Conservation (phyloP, 2,113 vertebrate species). For the Microcebus tavaratra region DNA sequence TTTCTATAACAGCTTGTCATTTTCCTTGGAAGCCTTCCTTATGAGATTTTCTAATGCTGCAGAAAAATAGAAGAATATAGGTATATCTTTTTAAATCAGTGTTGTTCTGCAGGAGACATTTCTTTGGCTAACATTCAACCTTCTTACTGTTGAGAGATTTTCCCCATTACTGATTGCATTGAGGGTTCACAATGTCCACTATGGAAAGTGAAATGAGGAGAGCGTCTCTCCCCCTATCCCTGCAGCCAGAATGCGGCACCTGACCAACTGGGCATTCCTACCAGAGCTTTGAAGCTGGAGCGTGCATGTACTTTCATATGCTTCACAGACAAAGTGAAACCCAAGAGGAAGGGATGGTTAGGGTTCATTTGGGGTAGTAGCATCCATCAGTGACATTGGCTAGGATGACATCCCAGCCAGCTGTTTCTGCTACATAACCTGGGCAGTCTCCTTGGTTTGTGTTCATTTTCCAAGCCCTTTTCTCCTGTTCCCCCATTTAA, state of each 20-base stretch:
- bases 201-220: not conserved
- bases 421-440: not conserved
- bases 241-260: not conserved
- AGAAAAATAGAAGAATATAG: conserved; percentile 1
- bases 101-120: not conserved
- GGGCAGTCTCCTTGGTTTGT: not conserved
- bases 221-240: rapidly evolving
- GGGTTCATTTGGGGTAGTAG: not conserved
- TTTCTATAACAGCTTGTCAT: conserved; percentile 6
- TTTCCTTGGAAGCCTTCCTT: conserved; percentile 38
- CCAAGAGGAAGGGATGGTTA: not conserved
- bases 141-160: not conserved
- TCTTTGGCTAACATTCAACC: not conserved
- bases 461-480: not conserved
- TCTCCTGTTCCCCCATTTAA: not conserved
- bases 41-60: not conserved
- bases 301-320: not conserved
- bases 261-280: not conserved
- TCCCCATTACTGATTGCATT: not conserved
- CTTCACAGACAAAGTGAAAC: too few relatives aligned
- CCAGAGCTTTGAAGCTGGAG: not conserved
- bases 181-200: not conserved
- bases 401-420: rapidly evolving
- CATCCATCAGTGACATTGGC: not conserved
- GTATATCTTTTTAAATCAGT: not conserved